phyloP scores from a whole-genome alignment of 2,888 invertebrate species.

The Oligia strigilis region DNA sequence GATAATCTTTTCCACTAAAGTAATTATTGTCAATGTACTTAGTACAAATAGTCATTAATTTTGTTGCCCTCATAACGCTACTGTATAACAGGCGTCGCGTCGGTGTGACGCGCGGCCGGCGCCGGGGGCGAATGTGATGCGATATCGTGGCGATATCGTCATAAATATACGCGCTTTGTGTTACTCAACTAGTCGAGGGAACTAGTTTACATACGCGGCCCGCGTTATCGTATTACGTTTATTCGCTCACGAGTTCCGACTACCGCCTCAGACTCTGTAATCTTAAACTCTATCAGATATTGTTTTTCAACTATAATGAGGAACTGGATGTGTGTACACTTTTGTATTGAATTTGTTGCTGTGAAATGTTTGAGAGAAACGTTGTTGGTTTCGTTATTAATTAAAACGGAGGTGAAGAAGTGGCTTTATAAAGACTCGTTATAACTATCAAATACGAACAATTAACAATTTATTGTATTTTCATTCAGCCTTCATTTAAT shows the following conservation, averaged over 20 bases:
- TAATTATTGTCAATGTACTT: background rate
- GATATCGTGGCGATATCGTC: constrained; percentile 73
- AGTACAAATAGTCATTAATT: background rate
- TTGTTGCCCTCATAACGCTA: background rate
- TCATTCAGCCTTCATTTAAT: background rate
- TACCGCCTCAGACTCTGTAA: constrained; percentile 32
- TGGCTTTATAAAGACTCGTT: no score
- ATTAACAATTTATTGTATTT: background rate
- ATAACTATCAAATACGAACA: background rate
- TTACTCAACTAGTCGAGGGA: constrained; percentile 67
- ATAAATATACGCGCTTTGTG: constrained; percentile 72
- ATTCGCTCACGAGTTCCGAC: constrained; percentile 49
- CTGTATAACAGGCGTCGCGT: background rate
- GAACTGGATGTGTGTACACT: constrained; percentile 4
- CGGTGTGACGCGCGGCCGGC: constrained; percentile 54
- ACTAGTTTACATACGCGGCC: constrained; percentile 59
- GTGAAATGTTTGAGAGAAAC: background rate
- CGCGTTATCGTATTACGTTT: constrained; percentile 61
- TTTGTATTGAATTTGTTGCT: constrained; percentile 14
- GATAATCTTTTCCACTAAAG: background rate
- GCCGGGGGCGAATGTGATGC: constrained; percentile 69
- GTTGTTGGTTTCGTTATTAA: background rate
- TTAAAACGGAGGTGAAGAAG: background rate
- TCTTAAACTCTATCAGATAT: constrained; percentile 58
- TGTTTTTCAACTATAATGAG: constrained; percentile 56